These are phyloP conservation scores for Muricea muricata DNA, from an alignment of 92 coral and sea anemone genomes.

Conservation along the genomic window DNA sequence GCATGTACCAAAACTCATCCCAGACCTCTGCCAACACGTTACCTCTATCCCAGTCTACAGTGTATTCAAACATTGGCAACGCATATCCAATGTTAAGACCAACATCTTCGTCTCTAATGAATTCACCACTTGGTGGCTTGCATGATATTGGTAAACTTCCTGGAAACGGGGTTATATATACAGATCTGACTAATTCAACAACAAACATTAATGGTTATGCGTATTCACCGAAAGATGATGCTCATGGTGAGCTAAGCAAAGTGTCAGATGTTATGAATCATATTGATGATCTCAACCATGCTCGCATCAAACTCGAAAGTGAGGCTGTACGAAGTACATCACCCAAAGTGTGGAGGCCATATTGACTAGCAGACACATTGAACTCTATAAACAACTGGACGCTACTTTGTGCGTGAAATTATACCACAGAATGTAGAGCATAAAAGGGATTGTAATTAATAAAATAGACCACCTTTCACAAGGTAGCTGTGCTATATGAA, in stretches of 20 bases:
- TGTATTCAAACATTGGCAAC: constrained; percentile 33
- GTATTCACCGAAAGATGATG: constrained; percentile 26
- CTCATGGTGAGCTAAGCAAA: constrained; percentile 26
- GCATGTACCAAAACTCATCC: constrained; percentile 40
- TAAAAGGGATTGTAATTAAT: background rate
- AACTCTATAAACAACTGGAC: constrained; percentile 11
- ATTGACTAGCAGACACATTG: constrained; percentile 17
- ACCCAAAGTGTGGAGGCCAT: constrained; percentile 49
- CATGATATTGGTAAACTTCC: constrained; percentile 33
- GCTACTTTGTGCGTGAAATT: constrained; percentile 2
- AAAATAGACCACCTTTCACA: too few relatives aligned
- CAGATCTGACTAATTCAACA: constrained; percentile 33
- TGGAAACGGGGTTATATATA: constrained; percentile 10
- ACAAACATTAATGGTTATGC: constrained; percentile 33
- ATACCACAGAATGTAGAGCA: background rate
- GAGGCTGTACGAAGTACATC: constrained; percentile 46
- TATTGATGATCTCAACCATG: constrained; percentile 33
- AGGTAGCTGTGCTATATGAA: too few relatives aligned
- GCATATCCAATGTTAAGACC: constrained; percentile 38
- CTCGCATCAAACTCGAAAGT: constrained; percentile 39
- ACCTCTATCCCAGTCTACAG: constrained; percentile 23
- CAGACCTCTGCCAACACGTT: constrained; percentile 25
- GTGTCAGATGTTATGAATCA: constrained; percentile 48
- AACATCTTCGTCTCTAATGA: constrained; percentile 23
- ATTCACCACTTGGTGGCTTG: constrained; percentile 4